Evolutionary conservation across 2,113 vertebrate genomes (phyloP), one percentile per base, ranked within the genome.

Genomic region (Puntigrus tetrazona): DNA sequence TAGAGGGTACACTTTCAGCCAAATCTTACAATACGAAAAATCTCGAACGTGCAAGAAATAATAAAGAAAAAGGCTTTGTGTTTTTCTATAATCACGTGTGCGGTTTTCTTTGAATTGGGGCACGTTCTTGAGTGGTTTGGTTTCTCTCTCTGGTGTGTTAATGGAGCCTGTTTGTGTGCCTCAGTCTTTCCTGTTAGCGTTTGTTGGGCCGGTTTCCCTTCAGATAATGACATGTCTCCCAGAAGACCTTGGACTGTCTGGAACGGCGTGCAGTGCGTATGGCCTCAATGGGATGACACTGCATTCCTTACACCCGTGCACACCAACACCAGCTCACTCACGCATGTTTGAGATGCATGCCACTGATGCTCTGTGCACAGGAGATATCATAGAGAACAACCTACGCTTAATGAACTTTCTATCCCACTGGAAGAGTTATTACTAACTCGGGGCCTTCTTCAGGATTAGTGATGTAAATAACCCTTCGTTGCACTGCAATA

Each of bases 191-290:
- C 91, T 92, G 91, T 89, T 89, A 86, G 84, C 91, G 90, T 89
- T 91, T 90, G 84, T 86, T 50, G 55, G 82, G 84, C 52, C 50
- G 16, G 80, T 78, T 81, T 87, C 82, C n/a, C 84, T 84, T 77
- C 72, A 88, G 89, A 86, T 94, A 94, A 94, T 92, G 89, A 90
- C 90, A 93, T 88, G 89, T 90, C 91, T 94, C 90, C 86, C 83
- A 36, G 1, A 45, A 92, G 93, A 90, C 92, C 91, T 92, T 91
- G 91, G n/a, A 89, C 88, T 90, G 92, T 94, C 92, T 93, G 89
- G 87, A 88, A 86, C 84, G 77, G 61, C 20, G 22, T 38, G 55
- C 10, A 45, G 73, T 18, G 55, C 75, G n/a, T 61, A 34, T 76
- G 74, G 43, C 74, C 80, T 85, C 78, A 80, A 78, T 31, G 14